These are phyloP conservation scores for Notodonta dromedarius DNA, from an alignment of 2,888 invertebrate species.

Conservation along the genomic window DNA sequence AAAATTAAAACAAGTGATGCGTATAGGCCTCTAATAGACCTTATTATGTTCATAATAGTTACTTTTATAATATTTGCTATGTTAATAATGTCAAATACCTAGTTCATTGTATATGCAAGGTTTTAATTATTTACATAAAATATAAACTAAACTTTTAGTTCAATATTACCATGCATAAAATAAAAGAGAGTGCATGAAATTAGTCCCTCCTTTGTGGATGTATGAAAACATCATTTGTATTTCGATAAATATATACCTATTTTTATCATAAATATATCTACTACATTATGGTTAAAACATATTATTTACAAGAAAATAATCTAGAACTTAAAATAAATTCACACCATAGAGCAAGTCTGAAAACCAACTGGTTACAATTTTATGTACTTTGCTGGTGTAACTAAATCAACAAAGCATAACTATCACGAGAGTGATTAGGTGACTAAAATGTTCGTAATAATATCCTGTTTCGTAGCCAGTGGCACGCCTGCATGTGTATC, in stretches of 20 bases:
- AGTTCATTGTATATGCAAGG: conserved; percentile 49
- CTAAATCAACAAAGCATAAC: too few relatives aligned
- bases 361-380: too few relatives aligned
- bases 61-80: conserved; percentile 36
- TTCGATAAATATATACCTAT: not conserved
- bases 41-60: conserved; percentile 15
- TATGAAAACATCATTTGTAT: not conserved
- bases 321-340: not conserved
- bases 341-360: too few relatives aligned
- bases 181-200: not conserved
- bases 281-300: not conserved
- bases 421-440: too few relatives aligned
- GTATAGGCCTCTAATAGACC: conserved; percentile 17
- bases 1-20: conserved; percentile 43
- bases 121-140: conserved; percentile 49
- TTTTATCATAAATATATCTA: not conserved
- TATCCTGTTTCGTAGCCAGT: too few relatives aligned
- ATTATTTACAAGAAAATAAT: conserved; percentile 1
- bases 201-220: not conserved
- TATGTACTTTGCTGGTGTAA: too few relatives aligned
- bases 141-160: not conserved
- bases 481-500: too few relatives aligned
- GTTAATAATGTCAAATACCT: conserved; percentile 41
- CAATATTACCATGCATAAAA: not conserved
- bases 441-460: too few relatives aligned